Evolutionary conservation across 2,797 vertebrate species (phyloP).

Genomic region (Champsocephalus esox): DNA sequence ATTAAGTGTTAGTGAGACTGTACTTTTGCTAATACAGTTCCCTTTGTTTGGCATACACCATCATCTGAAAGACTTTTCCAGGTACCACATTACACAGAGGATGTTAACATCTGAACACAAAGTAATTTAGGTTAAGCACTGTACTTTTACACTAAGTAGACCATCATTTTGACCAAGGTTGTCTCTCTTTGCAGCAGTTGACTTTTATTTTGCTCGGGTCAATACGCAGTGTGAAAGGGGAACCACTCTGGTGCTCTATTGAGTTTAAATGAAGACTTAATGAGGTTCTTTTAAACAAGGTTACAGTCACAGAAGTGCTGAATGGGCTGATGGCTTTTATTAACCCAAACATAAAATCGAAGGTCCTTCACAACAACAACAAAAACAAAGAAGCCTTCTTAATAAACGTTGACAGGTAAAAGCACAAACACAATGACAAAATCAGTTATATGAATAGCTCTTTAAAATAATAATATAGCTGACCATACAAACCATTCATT

Average conservation of each 20-base stretch:
- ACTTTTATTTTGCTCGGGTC: conserved; percentile 47
- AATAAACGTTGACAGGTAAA: conserved; percentile 4
- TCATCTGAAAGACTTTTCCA: background rate
- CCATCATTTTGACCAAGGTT: conserved; percentile 6
- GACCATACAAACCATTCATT: background rate
- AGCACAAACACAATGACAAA: background rate
- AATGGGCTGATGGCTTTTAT: conserved; percentile 42
- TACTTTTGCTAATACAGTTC: background rate
- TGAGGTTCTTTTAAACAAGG: conserved; percentile 49
- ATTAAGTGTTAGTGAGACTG: conserved; percentile 11
- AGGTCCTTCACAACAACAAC: conserved; percentile 33
- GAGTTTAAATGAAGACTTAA: conserved; percentile 55
- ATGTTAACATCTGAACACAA: background rate
- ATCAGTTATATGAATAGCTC: background rate
- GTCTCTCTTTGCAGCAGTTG: conserved; percentile 31
- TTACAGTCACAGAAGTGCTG: conserved; percentile 55
- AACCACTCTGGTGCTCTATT: conserved; percentile 32
- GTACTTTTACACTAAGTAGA: conserved; percentile 4
- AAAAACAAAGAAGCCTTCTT: background rate
- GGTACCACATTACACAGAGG: background rate
- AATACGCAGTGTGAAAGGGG: conserved; percentile 46
- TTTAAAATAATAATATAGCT: background rate
- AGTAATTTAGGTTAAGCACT: background rate
- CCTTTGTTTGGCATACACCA: background rate
- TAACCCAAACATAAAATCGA: conserved; percentile 41